phyloP scores from a whole-genome alignment of 1,140 invertebrate genomes.

The Saccostrea cuccullata region DNA sequence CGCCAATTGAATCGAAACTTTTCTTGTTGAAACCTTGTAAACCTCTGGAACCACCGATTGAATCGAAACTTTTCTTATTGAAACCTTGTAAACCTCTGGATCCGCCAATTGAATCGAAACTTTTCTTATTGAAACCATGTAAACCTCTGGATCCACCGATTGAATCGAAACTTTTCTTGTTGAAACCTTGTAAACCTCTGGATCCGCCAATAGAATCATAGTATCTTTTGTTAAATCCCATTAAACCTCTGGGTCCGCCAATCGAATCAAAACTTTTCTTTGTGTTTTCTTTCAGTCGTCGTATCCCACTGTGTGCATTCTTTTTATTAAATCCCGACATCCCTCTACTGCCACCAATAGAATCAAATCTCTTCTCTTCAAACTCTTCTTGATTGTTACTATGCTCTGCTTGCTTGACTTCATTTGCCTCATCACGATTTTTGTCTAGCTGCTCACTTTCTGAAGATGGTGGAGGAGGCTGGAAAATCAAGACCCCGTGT shows the following conservation, averaged over 20 bases:
- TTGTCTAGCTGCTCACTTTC: background rate
- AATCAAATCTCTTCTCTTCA: constrained; percentile 2
- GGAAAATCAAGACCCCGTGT: background rate
- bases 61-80: constrained; percentile 24
- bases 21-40: background rate
- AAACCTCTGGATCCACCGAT: constrained; percentile 18
- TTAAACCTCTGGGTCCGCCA: background rate
- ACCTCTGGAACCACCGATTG: background rate
- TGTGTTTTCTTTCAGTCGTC: background rate
- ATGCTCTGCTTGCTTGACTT: background rate
- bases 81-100: background rate
- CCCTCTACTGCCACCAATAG: constrained; percentile 13
- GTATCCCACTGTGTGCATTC: background rate
- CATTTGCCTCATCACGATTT: background rate
- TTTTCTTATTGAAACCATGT: constrained; percentile 9
- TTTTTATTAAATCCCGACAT: constrained; percentile 33
- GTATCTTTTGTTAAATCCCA: background rate
- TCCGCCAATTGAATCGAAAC: constrained; percentile 19
- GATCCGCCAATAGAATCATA: constrained; percentile 40
- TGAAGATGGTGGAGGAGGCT: background rate
- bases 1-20: constrained; percentile 4
- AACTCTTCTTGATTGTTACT: background rate
- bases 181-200: background rate
- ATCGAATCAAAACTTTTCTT: constrained; percentile 5
- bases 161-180: constrained; percentile 15